Evolutionary conservation across 1,140 invertebrate genomes (phyloP), one percentile per base, ranked within the genome.

Genomic region (Apis laboriosa): DNA sequence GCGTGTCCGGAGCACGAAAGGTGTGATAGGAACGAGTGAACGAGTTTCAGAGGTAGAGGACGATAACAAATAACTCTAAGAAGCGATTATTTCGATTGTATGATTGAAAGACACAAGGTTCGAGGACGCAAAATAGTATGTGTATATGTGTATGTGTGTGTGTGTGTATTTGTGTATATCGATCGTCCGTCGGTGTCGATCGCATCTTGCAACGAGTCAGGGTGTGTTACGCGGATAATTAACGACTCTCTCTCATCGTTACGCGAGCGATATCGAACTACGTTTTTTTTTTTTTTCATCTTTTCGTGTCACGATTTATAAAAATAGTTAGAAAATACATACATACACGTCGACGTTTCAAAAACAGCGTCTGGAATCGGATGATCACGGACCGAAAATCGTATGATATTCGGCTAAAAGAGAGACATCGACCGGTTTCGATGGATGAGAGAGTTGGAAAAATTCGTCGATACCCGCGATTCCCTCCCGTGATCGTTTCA

Each of bases 1-100:
- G 86, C 91, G 92, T 93, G 92, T 85, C 89, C 92, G 92, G 90
- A 76, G 77, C 92, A 93, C 92, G 92, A 85, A 68, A 56, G 61
- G 63, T 64, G 83, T 75, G 51, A 21, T 77, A 68, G 71, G 63
- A 64, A 83, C 73, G 78, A 64, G 21, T 66, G 81, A 84, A 73
- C 63, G 70, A 34, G 77, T 55, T 74, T 24, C 43, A 85, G 75
- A 63, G 71, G 68, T 79, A 88, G 79, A 67, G 61, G 53, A 63
- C 56, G 78, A 77, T 60, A 74, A 74, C 63, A 60, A 76, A 63
- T 63, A 63, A 12, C 2, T 63, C 15, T 24, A 87, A 84, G 68
- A 89, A 90, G 89, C 90, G 83, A 91, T 91, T 90, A 86, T 89
- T 83, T 24, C 84, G 86, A 87, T 90, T 79, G 88, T 88, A 83